Evolutionary conservation across 2,888 invertebrate species (phyloP), one percentile per base, ranked within the genome.

Genomic region (Helicoverpa assulta): DNA sequence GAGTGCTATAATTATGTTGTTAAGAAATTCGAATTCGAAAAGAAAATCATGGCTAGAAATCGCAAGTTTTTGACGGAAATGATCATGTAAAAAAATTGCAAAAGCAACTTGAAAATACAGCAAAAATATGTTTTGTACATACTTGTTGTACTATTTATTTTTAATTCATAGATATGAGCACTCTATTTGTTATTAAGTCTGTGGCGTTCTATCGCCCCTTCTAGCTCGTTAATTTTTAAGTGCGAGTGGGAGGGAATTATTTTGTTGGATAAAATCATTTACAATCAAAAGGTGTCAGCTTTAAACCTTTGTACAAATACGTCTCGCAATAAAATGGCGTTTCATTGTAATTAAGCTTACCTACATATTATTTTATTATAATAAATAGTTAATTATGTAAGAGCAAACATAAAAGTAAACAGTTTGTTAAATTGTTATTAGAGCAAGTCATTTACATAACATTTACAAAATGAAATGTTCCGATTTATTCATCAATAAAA

Each of bases 241-340:
- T 40, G 12, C 14, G 4, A 14, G 40, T 10, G 12, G 12, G 14
- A 40, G 40, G 10, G 37, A 37, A 37, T 37, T 43, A 16, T 5
- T 47, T n/a, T 1, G 5, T n/a, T 47, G 47, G 16, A 0, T 47
- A 47, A 16, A 18, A 19, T 52, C 50, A 37, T 18, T 19, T 0
- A 16, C 14, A 47, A n/a, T 37, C 19, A 47, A 18, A 21, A 72
- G 21, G 19, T 21, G 33, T 26, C n/a, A 66, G 78, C 61, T 72
- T 69, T 67, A 80, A 67, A 18, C 47, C 18, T 58, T 47, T 70
- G 63, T 80, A 82, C 65, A 78, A 73, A 76, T 10, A 56, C 37
- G 19, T 60, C 43, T 37, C 19, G 37, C n/a, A 55, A 52, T 52
- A 33, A 52, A 50, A 21, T 51, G 19, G 50, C 14, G 21, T 37